A percentile compares a stretch with the other conserved stretches of the same genome.
These are phyloP conservation scores for Catharus minimus DNA, from an alignment of 2,113 vertebrate genomes.

Conservation along the genomic window DNA sequence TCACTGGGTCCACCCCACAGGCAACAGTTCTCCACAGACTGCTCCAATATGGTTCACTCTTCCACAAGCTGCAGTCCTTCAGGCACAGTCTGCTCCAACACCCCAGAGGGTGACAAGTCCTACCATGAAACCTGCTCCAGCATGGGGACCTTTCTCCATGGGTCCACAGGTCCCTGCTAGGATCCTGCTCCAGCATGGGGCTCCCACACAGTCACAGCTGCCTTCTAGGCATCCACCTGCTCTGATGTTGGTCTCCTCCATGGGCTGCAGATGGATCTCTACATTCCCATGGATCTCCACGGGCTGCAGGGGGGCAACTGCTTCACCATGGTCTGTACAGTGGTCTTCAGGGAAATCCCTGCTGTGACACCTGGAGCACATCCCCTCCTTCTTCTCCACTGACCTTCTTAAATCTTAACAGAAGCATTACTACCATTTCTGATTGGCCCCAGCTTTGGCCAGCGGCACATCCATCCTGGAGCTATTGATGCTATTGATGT, in stretches of 20 bases:
- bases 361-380: not conserved
- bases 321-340: not conserved
- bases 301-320: not conserved
- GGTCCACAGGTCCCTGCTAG: not conserved
- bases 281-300: not conserved
- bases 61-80: not conserved
- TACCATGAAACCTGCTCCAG: not conserved
- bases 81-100: not conserved
- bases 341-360: not conserved
- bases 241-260: not conserved
- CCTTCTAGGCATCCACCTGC: not conserved
- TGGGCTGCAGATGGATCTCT: not conserved
- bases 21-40: not conserved
- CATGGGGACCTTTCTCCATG: not conserved
- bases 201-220: accelerated
- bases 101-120: not conserved
- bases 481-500: not conserved
- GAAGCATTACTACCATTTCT: not conserved
- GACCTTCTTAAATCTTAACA: not conserved
- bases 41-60: not conserved
- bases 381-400: not conserved
- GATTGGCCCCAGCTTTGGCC: not conserved
- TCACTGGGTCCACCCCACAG: not conserved
- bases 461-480: not conserved
- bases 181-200: not conserved